Evolutionary conservation across 1,140 invertebrate species (phyloP), one percentile per base, ranked within the genome.

Genomic region (Procambarus virginalis): DNA sequence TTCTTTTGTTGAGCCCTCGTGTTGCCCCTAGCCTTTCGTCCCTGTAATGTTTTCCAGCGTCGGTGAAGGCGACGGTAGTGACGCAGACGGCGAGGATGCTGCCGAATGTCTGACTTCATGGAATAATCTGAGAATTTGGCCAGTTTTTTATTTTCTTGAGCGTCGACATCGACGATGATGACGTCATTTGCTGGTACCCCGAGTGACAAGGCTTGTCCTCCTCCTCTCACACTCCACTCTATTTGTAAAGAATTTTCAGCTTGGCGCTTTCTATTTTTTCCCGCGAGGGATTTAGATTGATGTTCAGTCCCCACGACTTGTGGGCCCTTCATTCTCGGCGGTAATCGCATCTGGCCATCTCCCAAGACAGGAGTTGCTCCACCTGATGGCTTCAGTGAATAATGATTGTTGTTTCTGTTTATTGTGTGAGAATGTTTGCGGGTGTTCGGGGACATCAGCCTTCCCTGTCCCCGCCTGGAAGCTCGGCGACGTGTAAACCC

Each of bases 31-130:
- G 60, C 60, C 14, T 17, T 64, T 58, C 22, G 8, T 70, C 45
- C 34, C 46, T 48, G 14, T 12, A 17, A 9, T 70, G 34, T 70
- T 20, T 64, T 78, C n/a, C 77, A 49, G 48, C 68, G 77, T 6
- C 20, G 77, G 22, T 22, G 85, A 68, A 14, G 85, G 34, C 60
- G 76, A 79, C 77, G 85, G 78, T 51, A 75, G 51, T 86, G 85
- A 77, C 58, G 84, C 48, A 46, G 49, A 78, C 58, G 75, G 46
- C 46, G 81, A 12, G 22, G 8, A 2, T 14, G 20, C 34, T 9
- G 49, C 34, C 0, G 46, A 49, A 14, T 49, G 6, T 55, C 20
- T 55, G 46, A 17, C 20, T 14, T n/a, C 49, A 2, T 46, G 5
- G 76, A 46, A 48, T 34, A 4, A 6, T n/a, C 68, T 51, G 51